Evolutionary conservation across 2,888 invertebrate genomes (phyloP).

Genomic region (Drosophila emarginata): DNA sequence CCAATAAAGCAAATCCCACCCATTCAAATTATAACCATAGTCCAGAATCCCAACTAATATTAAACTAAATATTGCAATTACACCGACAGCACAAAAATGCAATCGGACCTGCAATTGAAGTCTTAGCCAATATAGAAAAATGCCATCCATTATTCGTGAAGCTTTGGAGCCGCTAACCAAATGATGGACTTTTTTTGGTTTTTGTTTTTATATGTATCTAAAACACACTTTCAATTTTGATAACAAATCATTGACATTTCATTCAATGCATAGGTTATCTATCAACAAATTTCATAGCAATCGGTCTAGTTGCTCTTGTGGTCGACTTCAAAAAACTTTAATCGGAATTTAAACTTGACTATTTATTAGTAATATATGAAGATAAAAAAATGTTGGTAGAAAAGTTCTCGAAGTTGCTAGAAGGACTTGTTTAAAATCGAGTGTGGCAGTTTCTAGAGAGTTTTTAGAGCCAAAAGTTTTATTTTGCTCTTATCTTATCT

Average conservation of each 20-base stretch:
- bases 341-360: too few relatives aligned
- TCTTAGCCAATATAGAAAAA: not conserved
- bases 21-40: slow-evolving; percentile 26
- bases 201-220: not conserved
- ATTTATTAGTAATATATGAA: too few relatives aligned
- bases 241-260: not conserved
- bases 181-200: not conserved
- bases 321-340: too few relatives aligned
- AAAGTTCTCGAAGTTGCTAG: too few relatives aligned
- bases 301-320: too few relatives aligned
- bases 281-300: too few relatives aligned
- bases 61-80: not conserved
- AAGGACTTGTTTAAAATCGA: too few relatives aligned
- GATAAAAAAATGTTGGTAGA: too few relatives aligned
- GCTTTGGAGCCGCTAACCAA: not conserved
- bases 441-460: too few relatives aligned
- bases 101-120: not conserved
- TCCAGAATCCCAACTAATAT: slow-evolving; percentile 38
- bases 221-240: not conserved
- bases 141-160: not conserved
- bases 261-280: not conserved
- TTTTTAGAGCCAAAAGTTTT: too few relatives aligned
- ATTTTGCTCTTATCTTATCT: too few relatives aligned
- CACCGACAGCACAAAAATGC: slow-evolving; percentile 1
- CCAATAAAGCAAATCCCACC: slow-evolving; percentile 57